phyloP scores from a whole-genome alignment of 2,797 vertebrate genomes.

The Tokudaia tokunoshimensis region DNA sequence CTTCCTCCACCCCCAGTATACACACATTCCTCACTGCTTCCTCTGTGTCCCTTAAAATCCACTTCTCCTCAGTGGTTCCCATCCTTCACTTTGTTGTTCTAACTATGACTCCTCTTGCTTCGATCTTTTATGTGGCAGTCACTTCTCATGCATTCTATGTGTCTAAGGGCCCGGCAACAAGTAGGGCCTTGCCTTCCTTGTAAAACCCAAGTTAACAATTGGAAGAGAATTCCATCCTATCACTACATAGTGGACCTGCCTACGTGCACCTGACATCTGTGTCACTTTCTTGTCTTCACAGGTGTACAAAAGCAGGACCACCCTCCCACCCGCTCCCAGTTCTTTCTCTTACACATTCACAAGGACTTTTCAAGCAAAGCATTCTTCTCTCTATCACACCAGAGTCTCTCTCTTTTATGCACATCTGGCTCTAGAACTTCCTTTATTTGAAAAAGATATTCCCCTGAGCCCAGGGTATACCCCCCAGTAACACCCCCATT shows the following conservation, averaged over 20 bases:
- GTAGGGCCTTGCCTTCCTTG: neutral
- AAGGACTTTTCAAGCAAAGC: neutral
- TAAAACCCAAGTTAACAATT: neutral
- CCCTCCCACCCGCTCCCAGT: no score
- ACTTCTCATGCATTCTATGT: neutral
- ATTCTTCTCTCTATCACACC: neutral
- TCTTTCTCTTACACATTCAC: neutral
- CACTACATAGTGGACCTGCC: neutral
- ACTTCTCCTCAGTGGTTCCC: neutral
- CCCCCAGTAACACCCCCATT: neutral
- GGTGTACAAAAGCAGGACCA: no score
- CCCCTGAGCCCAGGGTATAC: neutral
- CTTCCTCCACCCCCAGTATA: accelerated
- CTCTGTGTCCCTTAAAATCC: neutral
- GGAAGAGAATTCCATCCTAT: neutral
- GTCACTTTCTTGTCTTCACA: no score
- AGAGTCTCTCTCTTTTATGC: neutral
- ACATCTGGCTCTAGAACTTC: neutral
- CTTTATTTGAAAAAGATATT: neutral
- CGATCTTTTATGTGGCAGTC: neutral
- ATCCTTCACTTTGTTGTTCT: neutral
- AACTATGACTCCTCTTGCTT: neutral
- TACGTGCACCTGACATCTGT: neutral
- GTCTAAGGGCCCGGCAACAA: neutral
- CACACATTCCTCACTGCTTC: neutral